phyloP scores from a whole-genome alignment of 1,140 invertebrate genomes.

The Drosophila triauraria region DNA sequence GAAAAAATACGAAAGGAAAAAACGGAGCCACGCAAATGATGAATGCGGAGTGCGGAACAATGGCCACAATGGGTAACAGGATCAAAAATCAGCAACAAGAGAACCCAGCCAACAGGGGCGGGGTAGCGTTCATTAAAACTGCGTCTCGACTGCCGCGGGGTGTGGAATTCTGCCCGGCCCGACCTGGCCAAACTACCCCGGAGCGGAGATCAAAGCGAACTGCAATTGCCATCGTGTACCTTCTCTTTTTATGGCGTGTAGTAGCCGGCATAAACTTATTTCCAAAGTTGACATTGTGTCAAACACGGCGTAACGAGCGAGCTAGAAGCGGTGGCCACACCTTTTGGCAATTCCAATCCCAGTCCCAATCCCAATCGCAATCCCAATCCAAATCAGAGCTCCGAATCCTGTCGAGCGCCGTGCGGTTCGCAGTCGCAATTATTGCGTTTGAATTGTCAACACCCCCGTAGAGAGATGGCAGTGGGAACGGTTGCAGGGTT shows the following conservation, averaged over 20 bases:
- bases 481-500: constrained; percentile 14
- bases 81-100: constrained; percentile 77
- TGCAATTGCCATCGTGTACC: constrained; percentile 54
- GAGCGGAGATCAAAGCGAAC: constrained; percentile 66
- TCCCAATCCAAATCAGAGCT: constrained; percentile 38
- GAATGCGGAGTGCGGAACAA: constrained; percentile 70
- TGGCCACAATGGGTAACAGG: constrained; percentile 78
- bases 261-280: constrained; percentile 66
- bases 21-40: constrained; percentile 37
- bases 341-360: constrained; percentile 31
- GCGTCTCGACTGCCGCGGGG: constrained; percentile 50
- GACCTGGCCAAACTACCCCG: constrained; percentile 57
- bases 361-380: constrained; percentile 34
- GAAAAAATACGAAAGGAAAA: constrained; percentile 51
- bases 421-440: constrained; percentile 76
- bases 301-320: constrained; percentile 77
- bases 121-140: constrained; percentile 73
- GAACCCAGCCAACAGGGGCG: constrained; percentile 15
- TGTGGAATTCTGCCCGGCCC: constrained; percentile 20
- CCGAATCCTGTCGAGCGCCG: constrained; percentile 59
- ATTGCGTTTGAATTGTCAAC: constrained; percentile 83
- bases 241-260: constrained; percentile 36
- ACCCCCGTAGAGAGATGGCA: constrained; percentile 64
- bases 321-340: constrained; percentile 22
- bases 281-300: constrained; percentile 81